Evolutionary conservation across 1,140 invertebrate species (phyloP).

Genomic region (Temnothorax nylanderi): DNA sequence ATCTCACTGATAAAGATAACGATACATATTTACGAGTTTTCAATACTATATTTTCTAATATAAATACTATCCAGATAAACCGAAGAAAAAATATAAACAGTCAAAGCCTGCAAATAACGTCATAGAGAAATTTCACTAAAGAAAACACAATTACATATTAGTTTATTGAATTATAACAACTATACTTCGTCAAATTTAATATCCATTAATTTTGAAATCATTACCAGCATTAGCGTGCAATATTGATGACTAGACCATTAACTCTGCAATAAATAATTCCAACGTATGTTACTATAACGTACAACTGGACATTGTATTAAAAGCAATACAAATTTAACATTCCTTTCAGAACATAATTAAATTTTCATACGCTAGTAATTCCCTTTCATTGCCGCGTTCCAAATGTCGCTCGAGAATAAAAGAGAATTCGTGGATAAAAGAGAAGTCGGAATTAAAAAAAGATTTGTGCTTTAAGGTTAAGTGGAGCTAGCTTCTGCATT

Average conservation of each 20-base stretch:
- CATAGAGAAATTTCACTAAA: neutral
- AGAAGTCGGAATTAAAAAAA: neutral
- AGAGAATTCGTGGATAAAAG: neutral
- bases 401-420: neutral
- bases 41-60: neutral
- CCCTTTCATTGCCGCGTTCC: neutral
- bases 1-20: neutral
- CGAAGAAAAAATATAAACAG: neutral
- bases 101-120: neutral
- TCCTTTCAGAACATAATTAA: conserved; percentile 8
- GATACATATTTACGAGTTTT: neutral
- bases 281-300: neutral
- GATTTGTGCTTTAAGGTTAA: neutral
- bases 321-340: conserved; percentile 11
- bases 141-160: neutral
- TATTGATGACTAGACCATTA: neutral
- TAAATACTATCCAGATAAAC: neutral
- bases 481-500: neutral
- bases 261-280: neutral
- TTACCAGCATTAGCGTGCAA: neutral
- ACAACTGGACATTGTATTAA: neutral
- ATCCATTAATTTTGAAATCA: neutral
- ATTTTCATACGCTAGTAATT: neutral
- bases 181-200: conserved; percentile 7
- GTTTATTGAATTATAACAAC: neutral